Conservation (phyloP, 2,888 invertebrate genomes). For the Buathra laborator region DNA sequence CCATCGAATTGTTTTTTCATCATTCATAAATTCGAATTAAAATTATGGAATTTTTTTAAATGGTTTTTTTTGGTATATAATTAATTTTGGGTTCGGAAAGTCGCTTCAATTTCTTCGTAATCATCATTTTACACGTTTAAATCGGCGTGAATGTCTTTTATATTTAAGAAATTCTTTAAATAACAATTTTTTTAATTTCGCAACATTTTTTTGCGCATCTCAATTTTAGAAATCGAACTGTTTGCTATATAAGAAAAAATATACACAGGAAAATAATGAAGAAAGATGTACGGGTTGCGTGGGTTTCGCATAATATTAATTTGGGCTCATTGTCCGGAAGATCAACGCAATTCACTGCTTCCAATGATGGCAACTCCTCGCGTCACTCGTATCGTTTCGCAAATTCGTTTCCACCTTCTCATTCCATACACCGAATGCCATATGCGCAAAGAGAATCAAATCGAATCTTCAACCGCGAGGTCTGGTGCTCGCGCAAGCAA, state of each 20-base stretch:
- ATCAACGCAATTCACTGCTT: not conserved
- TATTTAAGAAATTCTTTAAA: not conserved
- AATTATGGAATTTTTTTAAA: no score
- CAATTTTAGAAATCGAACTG: not conserved
- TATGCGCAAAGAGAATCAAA: constrained; percentile 35
- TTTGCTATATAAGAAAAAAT: not conserved
- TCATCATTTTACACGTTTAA: not conserved
- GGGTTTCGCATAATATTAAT: not conserved
- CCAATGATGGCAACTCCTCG: constrained; percentile 3
- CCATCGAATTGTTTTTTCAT: constrained; percentile 5
- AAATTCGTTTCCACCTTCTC: constrained; percentile 1
- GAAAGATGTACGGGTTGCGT: not conserved
- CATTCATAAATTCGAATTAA: not conserved
- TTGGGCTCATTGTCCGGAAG: constrained; percentile 4
- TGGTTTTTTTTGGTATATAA: no score
- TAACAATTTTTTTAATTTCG: not conserved
- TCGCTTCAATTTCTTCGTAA: no score
- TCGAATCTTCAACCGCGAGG: constrained; percentile 28
- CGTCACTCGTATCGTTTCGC: not conserved
- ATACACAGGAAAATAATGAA: not conserved
- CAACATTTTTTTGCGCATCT: not conserved
- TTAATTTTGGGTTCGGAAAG: no score
- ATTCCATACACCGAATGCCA: constrained; percentile 8
- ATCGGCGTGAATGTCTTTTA: not conserved
- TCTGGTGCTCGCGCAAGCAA: constrained; percentile 22